Evolutionary conservation across 1,140 invertebrate genomes (phyloP).

Genomic region (Aphelenchoides avenae): DNA sequence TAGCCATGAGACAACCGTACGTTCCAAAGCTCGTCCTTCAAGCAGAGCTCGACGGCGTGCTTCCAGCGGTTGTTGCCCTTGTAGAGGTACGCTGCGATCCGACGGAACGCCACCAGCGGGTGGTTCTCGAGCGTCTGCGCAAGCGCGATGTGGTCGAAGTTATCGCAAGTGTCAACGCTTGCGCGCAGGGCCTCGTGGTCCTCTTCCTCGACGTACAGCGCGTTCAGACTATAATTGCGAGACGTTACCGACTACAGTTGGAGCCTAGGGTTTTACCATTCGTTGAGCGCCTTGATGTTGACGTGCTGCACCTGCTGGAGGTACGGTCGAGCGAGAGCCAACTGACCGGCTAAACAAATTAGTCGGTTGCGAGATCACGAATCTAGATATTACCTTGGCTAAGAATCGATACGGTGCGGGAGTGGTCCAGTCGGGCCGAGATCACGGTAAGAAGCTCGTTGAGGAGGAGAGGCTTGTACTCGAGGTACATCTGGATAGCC

Average conservation of each 20-base stretch:
- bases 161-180: constrained; percentile 98
- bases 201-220: constrained; percentile 93
- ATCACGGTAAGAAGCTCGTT: constrained; percentile 93
- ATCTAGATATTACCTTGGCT: constrained; percentile 63
- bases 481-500: constrained; percentile 97
- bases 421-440: constrained; percentile 96
- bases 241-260: no score
- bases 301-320: constrained; percentile 91
- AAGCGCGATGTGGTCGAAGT: constrained; percentile 97
- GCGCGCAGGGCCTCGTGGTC: constrained; percentile 81
- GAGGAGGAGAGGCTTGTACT: constrained; percentile 90
- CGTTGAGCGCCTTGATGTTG: constrained; percentile 99
- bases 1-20: neutral
- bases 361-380: neutral
- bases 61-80: constrained; percentile 99
- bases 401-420: constrained; percentile 73
- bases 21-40: constrained; percentile 87
- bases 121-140: constrained; percentile 97
- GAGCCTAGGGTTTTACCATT: no score
- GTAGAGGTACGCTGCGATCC: constrained; percentile 97
- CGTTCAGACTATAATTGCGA: no score
- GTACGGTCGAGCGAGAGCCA: constrained; percentile 95
- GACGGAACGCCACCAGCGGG: constrained; percentile 94
- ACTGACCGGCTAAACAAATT: constrained; percentile 66
- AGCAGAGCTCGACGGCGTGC: constrained; percentile 97